Conservation (phyloP, 2,797 vertebrate species). For the Vespertilio murinus region DNA sequence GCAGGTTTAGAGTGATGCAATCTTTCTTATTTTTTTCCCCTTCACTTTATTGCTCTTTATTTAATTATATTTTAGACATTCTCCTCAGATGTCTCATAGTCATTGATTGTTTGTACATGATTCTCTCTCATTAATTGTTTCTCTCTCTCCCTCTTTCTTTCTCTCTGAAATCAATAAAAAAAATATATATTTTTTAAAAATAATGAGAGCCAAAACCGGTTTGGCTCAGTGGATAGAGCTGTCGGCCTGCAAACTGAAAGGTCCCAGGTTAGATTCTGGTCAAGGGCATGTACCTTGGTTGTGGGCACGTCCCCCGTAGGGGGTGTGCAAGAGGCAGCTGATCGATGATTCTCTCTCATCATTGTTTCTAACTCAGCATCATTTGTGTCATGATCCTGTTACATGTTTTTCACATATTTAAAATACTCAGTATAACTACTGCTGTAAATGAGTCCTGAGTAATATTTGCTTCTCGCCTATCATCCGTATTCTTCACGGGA, state of each 20-base stretch:
- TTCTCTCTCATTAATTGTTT: too few relatives aligned
- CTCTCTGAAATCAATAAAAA: too few relatives aligned
- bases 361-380: neutral
- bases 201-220: too few relatives aligned
- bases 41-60: neutral
- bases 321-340: too few relatives aligned
- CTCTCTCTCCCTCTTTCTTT: too few relatives aligned
- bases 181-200: too few relatives aligned
- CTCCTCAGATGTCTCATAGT: neutral
- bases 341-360: too few relatives aligned
- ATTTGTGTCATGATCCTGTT: neutral
- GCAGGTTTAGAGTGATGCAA: neutral
- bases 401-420: constrained; percentile 41
- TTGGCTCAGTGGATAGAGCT: too few relatives aligned
- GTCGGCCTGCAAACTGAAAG: too few relatives aligned
- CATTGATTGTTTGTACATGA: neutral
- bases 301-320: too few relatives aligned
- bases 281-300: too few relatives aligned
- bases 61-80: neutral
- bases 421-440: neutral
- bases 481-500: neutral
- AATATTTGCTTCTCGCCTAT: neutral
- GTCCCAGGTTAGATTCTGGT: too few relatives aligned
- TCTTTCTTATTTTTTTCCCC: neutral
- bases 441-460: neutral